phyloP scores from a whole-genome alignment of 2,113 vertebrate genomes.

The Lagopus leucura region DNA sequence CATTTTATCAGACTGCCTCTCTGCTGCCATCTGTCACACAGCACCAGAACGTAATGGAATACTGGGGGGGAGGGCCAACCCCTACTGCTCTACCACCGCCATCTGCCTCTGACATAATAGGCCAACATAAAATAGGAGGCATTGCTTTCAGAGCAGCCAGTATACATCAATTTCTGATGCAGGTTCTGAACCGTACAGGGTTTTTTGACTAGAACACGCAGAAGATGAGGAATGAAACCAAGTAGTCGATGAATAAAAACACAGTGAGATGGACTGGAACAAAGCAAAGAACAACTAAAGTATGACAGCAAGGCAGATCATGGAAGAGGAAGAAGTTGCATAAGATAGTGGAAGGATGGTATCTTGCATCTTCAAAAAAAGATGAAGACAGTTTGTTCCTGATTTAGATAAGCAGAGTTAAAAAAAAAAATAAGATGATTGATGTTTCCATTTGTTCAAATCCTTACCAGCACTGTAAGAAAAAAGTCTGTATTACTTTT shows the following conservation, averaged over 20 bases:
- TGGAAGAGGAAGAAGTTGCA: neutral
- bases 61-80: too few species aligned
- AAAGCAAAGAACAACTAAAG: neutral
- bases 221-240: neutral
- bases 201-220: neutral
- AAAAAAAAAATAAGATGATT: neutral
- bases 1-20: too few species aligned
- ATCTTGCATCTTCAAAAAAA: neutral
- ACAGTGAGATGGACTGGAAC: neutral
- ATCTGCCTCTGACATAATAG: neutral
- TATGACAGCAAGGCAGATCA: neutral
- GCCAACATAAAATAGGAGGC: neutral
- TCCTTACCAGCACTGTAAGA: neutral
- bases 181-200: neutral
- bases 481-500: neutral
- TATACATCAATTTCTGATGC: neutral
- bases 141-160: neutral
- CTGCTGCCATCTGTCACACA: too few species aligned
- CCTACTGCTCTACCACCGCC: too few species aligned
- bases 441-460: neutral
- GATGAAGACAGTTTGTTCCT: neutral
- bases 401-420: neutral
- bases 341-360: neutral
- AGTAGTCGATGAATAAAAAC: neutral
- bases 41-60: too few species aligned